A percentile compares a stretch with the other conserved stretches of the same genome.
phyloP scores from a whole-genome alignment of 2,113 vertebrate genomes.

The Hippocampus guttulatus region DNA sequence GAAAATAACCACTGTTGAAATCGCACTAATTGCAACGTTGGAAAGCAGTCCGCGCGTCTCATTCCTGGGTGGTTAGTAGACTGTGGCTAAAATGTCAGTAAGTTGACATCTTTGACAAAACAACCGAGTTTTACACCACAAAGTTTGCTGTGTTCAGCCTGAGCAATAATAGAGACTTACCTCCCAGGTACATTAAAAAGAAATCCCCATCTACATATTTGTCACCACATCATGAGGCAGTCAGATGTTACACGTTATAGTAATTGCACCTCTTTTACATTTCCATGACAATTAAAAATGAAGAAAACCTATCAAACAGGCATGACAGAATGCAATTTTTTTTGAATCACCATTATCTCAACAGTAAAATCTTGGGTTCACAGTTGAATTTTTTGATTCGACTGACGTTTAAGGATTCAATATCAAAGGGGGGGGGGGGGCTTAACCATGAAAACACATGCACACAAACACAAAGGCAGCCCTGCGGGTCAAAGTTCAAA shows the following conservation, averaged over 20 bases:
- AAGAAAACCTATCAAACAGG: no score
- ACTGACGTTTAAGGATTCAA: conserved; percentile 21
- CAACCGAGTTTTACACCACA: background rate
- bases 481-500: conserved; percentile 56
- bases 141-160: background rate
- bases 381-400: background rate
- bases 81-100: background rate
- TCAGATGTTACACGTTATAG: background rate
- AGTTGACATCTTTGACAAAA: background rate
- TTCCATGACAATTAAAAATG: no score
- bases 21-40: background rate
- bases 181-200: background rate
- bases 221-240: background rate
- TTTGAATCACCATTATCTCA: background rate
- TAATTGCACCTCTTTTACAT: background rate
- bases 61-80: background rate
- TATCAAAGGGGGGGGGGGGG: conserved; percentile 10
- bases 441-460: conserved; percentile 41
- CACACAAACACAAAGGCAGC: conserved; percentile 36
- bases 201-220: background rate
- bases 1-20: background rate
- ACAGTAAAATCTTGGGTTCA: background rate
- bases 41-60: background rate
- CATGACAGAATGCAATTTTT: no score
- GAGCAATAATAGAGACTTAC: background rate